Evolutionary conservation across 2,797 vertebrate genomes (phyloP).

Genomic region (Mormyrus hasselquistii): DNA sequence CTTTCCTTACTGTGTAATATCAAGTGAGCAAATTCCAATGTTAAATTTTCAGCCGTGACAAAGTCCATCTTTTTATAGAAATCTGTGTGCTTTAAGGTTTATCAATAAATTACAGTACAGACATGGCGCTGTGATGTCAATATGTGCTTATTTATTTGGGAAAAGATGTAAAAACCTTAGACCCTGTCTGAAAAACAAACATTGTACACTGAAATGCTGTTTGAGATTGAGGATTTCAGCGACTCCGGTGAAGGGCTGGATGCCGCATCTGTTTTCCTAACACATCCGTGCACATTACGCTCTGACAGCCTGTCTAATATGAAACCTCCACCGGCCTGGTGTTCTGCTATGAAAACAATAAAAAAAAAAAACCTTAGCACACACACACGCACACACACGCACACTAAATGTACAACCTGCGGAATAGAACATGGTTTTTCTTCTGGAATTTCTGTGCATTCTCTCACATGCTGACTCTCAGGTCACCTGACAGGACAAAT

Average conservation of each 20-base stretch:
- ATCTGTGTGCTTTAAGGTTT: neutral
- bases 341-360: neutral
- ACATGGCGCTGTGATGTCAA: neutral
- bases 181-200: neutral
- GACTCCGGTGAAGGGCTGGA: neutral
- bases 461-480: conserved; percentile 57
- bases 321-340: neutral
- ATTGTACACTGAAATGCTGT: neutral
- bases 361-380: conserved; percentile 21
- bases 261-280: conserved; percentile 20
- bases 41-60: neutral
- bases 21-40: neutral
- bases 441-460: conserved; percentile 67
- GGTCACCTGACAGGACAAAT: conserved; percentile 68
- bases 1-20: neutral
- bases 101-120: neutral
- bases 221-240: neutral
- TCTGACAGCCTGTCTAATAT: neutral
- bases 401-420: conserved; percentile 20
- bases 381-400: conserved; percentile 4
- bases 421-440: conserved; percentile 51
- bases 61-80: neutral
- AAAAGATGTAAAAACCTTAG: neutral
- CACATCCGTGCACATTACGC: conserved; percentile 16
- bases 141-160: neutral